Conservation (phyloP, 37 sponge, comb jelly and placozoan species). For the Mnemiopsis leidyi region DNA sequence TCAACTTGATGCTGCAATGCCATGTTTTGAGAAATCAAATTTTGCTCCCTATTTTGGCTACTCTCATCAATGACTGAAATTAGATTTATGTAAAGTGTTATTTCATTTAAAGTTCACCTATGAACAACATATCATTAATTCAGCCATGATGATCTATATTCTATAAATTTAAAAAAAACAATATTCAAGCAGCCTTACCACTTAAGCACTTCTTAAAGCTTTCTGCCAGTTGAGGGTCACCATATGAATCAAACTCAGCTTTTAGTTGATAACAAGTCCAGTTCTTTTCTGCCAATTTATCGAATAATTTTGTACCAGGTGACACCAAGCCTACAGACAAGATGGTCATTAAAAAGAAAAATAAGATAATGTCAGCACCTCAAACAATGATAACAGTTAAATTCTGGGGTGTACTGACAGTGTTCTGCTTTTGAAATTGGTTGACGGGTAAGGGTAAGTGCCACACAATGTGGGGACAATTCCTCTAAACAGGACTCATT, state of each 20-base stretch:
- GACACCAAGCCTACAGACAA: not conserved
- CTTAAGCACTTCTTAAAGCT: not conserved
- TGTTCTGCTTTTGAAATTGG: too few species aligned
- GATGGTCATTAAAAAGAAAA: too few species aligned
- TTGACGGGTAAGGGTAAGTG: too few species aligned
- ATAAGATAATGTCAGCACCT: too few species aligned
- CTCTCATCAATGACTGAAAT: not conserved
- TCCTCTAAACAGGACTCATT: too few species aligned
- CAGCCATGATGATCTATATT: too few species aligned
- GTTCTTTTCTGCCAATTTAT: not conserved
- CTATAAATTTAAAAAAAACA: not conserved
- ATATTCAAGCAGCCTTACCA: not conserved
- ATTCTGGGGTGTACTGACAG: too few species aligned
- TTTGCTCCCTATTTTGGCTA: not conserved
- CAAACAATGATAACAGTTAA: too few species aligned
- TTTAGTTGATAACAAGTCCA: not conserved
- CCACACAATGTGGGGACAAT: too few species aligned
- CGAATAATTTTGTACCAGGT: not conserved
- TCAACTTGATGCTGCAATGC: not conserved
- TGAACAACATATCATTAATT: not conserved
- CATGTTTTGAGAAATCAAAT: slow-evolving; percentile 22
- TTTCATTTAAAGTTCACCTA: too few species aligned
- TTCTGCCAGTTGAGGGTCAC: not conserved
- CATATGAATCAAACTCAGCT: not conserved
- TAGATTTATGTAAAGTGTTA: too few species aligned